Conservation (phyloP, 2,888 invertebrate species). For the Enchytraeus crypticus region DNA sequence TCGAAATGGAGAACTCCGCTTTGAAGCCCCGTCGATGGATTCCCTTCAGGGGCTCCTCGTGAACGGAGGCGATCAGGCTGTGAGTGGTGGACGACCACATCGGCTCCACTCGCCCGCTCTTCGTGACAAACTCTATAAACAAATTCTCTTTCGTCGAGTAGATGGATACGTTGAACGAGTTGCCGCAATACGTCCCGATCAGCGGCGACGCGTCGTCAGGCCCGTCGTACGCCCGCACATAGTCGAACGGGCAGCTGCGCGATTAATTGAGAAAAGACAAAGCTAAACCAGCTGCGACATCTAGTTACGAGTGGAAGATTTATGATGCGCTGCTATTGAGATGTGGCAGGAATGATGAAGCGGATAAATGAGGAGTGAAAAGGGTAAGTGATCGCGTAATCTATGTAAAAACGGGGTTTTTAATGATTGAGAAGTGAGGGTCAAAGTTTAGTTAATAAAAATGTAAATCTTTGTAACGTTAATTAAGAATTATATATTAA, state of each 20-base stretch:
- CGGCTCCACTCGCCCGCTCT: conserved; percentile 63
- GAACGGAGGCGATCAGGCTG: conserved; percentile 34
- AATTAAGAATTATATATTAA: too few relatives aligned
- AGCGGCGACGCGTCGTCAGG: conserved; percentile 75
- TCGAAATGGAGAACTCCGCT: conserved; percentile 96
- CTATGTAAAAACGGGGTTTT: too few relatives aligned
- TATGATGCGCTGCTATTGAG: too few relatives aligned
- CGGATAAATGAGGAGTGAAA: too few relatives aligned
- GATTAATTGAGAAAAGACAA: background rate
- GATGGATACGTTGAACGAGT: conserved; percentile 79
- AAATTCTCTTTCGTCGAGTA: conserved; percentile 55
- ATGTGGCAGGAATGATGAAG: too few relatives aligned
- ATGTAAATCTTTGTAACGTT: too few relatives aligned
- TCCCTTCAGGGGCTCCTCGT: conserved; percentile 26
- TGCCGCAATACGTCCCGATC: conserved; percentile 94
- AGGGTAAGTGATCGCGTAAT: too few relatives aligned
- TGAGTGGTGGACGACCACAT: conserved; percentile 54
- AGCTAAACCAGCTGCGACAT: too few relatives aligned
- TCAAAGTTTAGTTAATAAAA: too few relatives aligned
- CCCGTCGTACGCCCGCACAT: conserved; percentile 92
- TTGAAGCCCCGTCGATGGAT: conserved; percentile 91
- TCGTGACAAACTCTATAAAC: conserved; percentile 83
- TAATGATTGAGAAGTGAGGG: too few relatives aligned
- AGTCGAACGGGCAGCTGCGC: conserved; percentile 93
- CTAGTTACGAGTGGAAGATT: too few relatives aligned